Conservation (phyloP, 2,797 vertebrate species). For the Pipistrellus pygmaeus region DNA sequence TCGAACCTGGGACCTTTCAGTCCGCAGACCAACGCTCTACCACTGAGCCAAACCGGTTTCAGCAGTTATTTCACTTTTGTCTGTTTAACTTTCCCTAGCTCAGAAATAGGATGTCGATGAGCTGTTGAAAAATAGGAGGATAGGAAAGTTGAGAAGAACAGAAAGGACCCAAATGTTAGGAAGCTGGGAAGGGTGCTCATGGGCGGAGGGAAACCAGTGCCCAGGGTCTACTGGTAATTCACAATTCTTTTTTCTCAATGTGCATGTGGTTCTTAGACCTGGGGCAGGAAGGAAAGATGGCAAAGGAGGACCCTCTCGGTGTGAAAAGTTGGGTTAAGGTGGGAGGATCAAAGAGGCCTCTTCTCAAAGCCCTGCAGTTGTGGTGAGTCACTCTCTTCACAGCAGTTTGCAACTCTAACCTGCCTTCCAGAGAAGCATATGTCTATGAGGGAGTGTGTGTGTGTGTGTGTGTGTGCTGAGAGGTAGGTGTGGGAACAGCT, state of each 20-base stretch:
- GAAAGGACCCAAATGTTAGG: not conserved
- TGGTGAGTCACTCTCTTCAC: not conserved
- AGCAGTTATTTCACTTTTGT: not conserved
- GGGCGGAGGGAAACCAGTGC: not conserved
- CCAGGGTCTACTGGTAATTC: not conserved
- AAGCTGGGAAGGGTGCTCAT: not conserved
- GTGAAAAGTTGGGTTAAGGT: not conserved
- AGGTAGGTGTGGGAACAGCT: slow-evolving; percentile 65
- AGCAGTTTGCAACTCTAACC: not conserved
- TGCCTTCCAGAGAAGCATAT: not conserved
- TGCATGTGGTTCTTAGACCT: not conserved
- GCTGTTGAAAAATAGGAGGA: not conserved
- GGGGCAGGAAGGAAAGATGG: not conserved
- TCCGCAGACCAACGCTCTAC: no score
- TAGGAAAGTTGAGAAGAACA: not conserved
- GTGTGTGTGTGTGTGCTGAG: not conserved
- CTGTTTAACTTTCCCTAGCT: slow-evolving; percentile 42
- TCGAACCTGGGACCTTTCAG: no score
- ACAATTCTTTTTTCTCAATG: not conserved
- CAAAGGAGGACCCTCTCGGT: not conserved
- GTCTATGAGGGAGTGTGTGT: not conserved
- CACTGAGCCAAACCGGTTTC: no score
- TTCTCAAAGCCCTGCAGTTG: not conserved
- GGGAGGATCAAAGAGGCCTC: not conserved
- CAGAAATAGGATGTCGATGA: not conserved